Evolutionary conservation across 2,888 invertebrate species (phyloP), one percentile per base, ranked within the genome.

Genomic region (Megaustenia siamemsis): DNA sequence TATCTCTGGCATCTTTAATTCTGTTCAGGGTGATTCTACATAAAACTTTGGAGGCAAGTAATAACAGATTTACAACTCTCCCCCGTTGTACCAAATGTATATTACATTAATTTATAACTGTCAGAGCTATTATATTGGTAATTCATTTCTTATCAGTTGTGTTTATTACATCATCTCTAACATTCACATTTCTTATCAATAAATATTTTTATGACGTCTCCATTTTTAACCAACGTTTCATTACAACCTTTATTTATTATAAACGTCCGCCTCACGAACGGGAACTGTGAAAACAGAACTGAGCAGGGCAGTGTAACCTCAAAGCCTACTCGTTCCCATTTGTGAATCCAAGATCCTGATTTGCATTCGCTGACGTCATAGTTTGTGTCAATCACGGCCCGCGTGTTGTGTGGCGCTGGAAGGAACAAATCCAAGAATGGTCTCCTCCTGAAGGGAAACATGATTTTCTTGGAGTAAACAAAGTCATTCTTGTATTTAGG

Each of bases 391-490:
- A 90, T 66, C n/a, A 87, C 85, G 1, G 78, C 76, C 1, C 60
- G 40, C 10, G 86, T 63, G 71, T 89, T 80, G 28, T 84, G 76
- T 0, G 89, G 90, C 18, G 87, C 84, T 15, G 85, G 85, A 6
- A 90, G 73, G 32, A 69, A 66, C 24, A 88, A 79, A 24, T 77
- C 83, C 66, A 83, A 63, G 32, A 89, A 88, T 1, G 89, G 89
- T 35, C 89, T 81, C 45, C 71, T 40, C 21, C 43, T 77, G 35
- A 88, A 35, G 0, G 89, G 89, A 66, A 89, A 89, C 6, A 89
- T 68, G 15, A 68, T 45, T 8, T 35, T 32, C 56, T 88, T 88
- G 6, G 68, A 40, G 66, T 83, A 88, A 35, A 83, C 68, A 49
- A 79, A 87, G 1, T 18, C 28, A 4, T 56, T 35, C 2, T 10